phyloP scores from a whole-genome alignment of 2,888 invertebrate species.

The Papilio elwesi region DNA sequence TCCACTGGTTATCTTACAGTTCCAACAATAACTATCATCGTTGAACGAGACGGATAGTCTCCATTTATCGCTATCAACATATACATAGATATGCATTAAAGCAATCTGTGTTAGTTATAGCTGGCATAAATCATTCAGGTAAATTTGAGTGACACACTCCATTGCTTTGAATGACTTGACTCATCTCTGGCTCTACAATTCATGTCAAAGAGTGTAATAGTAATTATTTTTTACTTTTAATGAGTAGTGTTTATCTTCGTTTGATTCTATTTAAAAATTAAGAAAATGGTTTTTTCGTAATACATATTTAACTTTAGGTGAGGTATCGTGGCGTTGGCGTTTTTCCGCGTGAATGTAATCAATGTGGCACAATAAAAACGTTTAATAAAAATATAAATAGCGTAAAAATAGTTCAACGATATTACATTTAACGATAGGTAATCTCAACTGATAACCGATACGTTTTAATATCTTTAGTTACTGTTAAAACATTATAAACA shows the following conservation, averaged over 20 bases:
- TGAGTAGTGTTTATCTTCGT: no score
- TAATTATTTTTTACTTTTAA: not conserved
- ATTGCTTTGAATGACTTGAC: slow-evolving; percentile 12
- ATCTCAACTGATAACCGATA: not conserved
- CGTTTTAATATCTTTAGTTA: slow-evolving; percentile 6
- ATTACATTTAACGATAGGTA: not conserved
- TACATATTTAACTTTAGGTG: no score
- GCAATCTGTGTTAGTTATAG: slow-evolving; percentile 61
- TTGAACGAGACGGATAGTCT: slow-evolving; percentile 16
- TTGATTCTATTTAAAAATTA: no score
- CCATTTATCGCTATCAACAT: slow-evolving; percentile 57
- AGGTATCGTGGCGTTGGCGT: no score
- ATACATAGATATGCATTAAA: slow-evolving; percentile 59
- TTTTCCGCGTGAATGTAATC: no score
- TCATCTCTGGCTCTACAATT: not conserved
- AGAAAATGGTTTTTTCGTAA: no score
- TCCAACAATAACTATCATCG: slow-evolving; percentile 56
- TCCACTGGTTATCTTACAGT: slow-evolving; percentile 28
- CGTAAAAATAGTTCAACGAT: not conserved
- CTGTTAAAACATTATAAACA: slow-evolving; percentile 16
- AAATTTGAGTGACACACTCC: slow-evolving; percentile 38
- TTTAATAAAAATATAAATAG: not conserved
- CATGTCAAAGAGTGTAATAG: not conserved
- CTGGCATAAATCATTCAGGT: slow-evolving; percentile 56
- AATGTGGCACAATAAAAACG: not conserved